Evolutionary conservation across 2,888 invertebrate genomes (phyloP).

Genomic region (Zeuzera pyrina): DNA sequence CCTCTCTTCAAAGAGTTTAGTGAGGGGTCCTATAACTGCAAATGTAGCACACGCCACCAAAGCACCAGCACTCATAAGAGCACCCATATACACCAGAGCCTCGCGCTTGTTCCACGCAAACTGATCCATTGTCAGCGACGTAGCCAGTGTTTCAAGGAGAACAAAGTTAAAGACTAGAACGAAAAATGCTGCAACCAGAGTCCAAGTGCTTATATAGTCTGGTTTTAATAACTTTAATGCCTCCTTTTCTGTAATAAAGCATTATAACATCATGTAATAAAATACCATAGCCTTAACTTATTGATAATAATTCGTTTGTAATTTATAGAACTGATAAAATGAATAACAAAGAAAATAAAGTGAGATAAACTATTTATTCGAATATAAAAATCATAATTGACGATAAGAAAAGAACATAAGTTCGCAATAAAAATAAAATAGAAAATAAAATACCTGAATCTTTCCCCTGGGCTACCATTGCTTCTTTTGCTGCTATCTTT

Average conservation of each 20-base stretch:
- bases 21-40: conserved; percentile 78
- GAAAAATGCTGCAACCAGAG: conserved; percentile 85
- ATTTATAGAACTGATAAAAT: too few relatives aligned
- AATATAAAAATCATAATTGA: too few relatives aligned
- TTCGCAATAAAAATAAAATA: background rate
- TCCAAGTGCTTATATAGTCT: conserved; percentile 84
- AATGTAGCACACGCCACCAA: conserved; percentile 84
- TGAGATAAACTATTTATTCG: background rate
- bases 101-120: conserved; percentile 87
- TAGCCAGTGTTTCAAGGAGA: conserved; percentile 87
- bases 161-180: conserved; percentile 91
- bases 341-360: background rate
- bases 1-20: conserved; percentile 81
- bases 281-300: too few relatives aligned
- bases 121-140: conserved; percentile 90
- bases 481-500: conserved; percentile 84
- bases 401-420: too few relatives aligned
- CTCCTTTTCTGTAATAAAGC: conserved; percentile 79
- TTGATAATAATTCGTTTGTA: too few relatives aligned
- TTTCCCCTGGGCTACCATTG: conserved; percentile 82
- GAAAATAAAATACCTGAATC: conserved; percentile 56
- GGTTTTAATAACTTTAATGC: conserved; percentile 79
- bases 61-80: conserved; percentile 86
- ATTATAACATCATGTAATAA: too few relatives aligned
- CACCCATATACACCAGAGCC: conserved; percentile 86